Evolutionary conservation across 2,797 vertebrate genomes (phyloP).

Genomic region (Micromesistius poutassou): DNA sequence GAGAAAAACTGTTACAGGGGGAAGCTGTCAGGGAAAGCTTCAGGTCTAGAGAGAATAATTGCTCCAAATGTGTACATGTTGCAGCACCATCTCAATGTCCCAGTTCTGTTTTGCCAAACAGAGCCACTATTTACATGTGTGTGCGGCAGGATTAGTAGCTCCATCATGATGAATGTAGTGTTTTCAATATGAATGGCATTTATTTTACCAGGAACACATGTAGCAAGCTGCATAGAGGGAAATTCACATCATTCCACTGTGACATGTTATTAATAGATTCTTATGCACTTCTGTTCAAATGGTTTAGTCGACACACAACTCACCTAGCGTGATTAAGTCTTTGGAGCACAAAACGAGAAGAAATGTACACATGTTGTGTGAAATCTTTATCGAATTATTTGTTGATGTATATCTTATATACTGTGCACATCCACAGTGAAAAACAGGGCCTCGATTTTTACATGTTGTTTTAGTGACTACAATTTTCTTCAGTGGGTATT

Average conservation of each 20-base stretch:
- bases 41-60: not conserved
- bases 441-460: not conserved
- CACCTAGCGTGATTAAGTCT: not conserved
- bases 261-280: not conserved
- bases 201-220: not conserved
- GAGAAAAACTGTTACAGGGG: too few relatives aligned
- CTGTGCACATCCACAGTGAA: not conserved
- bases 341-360: not conserved
- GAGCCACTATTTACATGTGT: not conserved
- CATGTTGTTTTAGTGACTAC: slow-evolving; percentile 36
- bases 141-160: not conserved
- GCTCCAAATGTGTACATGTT: not conserved
- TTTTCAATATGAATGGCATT: not conserved
- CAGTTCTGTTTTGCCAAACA: not conserved
- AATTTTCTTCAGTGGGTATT: slow-evolving; percentile 30
- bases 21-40: too few relatives aligned
- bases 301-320: not conserved
- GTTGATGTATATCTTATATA: not conserved
- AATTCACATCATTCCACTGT: not conserved
- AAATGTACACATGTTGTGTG: not conserved
- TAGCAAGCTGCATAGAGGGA: not conserved
- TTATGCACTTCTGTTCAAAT: not conserved
- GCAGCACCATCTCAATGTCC: not conserved
- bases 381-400: not conserved
- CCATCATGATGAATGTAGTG: not conserved